Conservation (phyloP, 2,888 invertebrate genomes). For the Cotesia congregata region DNA sequence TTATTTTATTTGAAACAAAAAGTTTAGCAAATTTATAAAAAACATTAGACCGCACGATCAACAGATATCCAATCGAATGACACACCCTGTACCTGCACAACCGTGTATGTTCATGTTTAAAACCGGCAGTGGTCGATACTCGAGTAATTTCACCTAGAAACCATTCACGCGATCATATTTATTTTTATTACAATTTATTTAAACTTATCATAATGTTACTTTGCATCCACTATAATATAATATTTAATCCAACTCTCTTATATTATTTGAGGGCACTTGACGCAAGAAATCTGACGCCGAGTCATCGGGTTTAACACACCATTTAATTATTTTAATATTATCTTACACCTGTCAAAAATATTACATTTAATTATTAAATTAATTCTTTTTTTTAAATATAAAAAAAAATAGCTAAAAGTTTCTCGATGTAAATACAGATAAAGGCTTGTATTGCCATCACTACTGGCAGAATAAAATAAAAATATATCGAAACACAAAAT, state of each 20-base stretch:
- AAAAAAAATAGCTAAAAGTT: neutral
- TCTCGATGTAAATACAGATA: constrained; percentile 5
- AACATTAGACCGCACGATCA: constrained; percentile 50
- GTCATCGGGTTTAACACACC: neutral
- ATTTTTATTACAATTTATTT: constrained; percentile 10
- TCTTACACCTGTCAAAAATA: constrained; percentile 1
- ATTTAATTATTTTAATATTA: constrained; percentile 13
- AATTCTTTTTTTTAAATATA: neutral
- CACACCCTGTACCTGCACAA: constrained; percentile 49
- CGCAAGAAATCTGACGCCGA: constrained; percentile 35
- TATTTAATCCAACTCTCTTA: constrained; percentile 4
- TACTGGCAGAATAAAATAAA: neutral
- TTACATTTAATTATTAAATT: neutral
- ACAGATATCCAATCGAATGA: constrained; percentile 51
- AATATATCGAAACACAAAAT: neutral
- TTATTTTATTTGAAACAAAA: constrained; percentile 19
- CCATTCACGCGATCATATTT: constrained; percentile 59
- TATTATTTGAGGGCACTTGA: constrained; percentile 33
- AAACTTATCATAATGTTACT: constrained; percentile 17
- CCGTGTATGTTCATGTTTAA: no score
- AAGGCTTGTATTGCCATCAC: constrained; percentile 9
- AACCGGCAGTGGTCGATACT: constrained; percentile 58
- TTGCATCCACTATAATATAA: neutral
- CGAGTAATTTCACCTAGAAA: constrained; percentile 59
- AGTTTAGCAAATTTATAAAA: constrained; percentile 41